Evolutionary conservation across 2,888 invertebrate genomes (phyloP).

Genomic region (Limnephilus rhombicus): DNA sequence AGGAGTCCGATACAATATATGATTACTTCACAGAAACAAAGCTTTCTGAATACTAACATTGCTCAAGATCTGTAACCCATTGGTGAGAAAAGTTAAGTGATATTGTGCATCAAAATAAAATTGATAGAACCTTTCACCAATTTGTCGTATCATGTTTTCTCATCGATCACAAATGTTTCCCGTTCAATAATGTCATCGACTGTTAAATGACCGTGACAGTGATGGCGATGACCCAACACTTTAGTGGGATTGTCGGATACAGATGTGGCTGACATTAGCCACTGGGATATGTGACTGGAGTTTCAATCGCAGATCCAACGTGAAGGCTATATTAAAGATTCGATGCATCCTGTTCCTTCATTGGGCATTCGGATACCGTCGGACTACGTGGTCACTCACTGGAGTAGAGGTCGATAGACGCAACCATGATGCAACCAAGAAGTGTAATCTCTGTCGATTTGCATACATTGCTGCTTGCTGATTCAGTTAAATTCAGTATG

Average conservation of each 20-base stretch:
- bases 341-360: slow-evolving; percentile 19
- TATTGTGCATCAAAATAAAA: not conserved
- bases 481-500: not conserved
- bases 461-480: not conserved
- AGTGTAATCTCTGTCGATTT: not conserved
- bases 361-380: slow-evolving; percentile 18
- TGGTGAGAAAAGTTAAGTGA: not conserved
- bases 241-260: slow-evolving; percentile 1
- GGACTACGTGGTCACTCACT: slow-evolving; percentile 1
- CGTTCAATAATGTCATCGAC: not conserved
- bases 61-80: not conserved
- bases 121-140: not conserved
- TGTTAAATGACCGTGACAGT: not conserved
- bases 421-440: not conserved
- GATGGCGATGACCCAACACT: not conserved
- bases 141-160: not conserved
- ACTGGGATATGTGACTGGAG: not conserved
- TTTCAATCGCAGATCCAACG: not conserved
- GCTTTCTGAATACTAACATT: not conserved
- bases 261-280: not conserved
- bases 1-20: no score
- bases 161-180: not conserved
- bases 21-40: not conserved
- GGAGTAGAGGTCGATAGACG: slow-evolving; percentile 20
- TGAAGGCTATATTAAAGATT: slow-evolving; percentile 5